Evolutionary conservation across 2,888 invertebrate genomes (phyloP), one percentile per base, ranked within the genome.

Genomic region (Synergus gifuensis): DNA sequence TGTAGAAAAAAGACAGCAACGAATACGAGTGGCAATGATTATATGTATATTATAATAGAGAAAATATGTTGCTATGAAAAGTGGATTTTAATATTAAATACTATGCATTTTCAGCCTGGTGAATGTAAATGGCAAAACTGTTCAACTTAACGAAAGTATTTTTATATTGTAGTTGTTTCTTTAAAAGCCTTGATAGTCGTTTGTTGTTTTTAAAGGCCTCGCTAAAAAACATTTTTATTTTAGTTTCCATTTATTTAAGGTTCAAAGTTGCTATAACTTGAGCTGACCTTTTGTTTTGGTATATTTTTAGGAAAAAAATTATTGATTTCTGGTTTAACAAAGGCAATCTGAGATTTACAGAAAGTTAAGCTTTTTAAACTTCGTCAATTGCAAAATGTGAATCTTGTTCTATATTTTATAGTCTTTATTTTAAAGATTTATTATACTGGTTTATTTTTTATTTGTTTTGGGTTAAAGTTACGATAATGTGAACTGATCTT

Each of bases 11-110:
- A 73, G 54, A 36, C n/a, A 73, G 73, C 73, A 73, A 54, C 73
- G 73, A 73, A 73, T 54, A 73, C n/a, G 73, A 73, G 73, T 73
- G 73, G 73, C 54, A 73, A 73, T 66, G 66, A 66, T 73, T 54
- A 36, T 36, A 36, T 36, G 36, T 36, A 36, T 36, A 36, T 36
- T 36, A 49, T 62, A 62, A 58, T 18, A 22, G 49, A 54, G 69
- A 69, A 22, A 69, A 73, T 49, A 49, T 54, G n/a, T 73, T 58
- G 28, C 49, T 54, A 28, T 73, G 28, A 54, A 58, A 49, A 73
- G n/a, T 73, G 73, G 73, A 54, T 73, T 73, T 73, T 73, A 14
- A 28, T 62, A 58, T 36, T 58, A 73, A 36, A 44, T 14, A 46
- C 54, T 73, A 36, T 73, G n/a, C 4, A 49, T 16, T 69, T 12